Conservation (phyloP, 2,113 vertebrate genomes). For the Siniperca chuatsi region DNA sequence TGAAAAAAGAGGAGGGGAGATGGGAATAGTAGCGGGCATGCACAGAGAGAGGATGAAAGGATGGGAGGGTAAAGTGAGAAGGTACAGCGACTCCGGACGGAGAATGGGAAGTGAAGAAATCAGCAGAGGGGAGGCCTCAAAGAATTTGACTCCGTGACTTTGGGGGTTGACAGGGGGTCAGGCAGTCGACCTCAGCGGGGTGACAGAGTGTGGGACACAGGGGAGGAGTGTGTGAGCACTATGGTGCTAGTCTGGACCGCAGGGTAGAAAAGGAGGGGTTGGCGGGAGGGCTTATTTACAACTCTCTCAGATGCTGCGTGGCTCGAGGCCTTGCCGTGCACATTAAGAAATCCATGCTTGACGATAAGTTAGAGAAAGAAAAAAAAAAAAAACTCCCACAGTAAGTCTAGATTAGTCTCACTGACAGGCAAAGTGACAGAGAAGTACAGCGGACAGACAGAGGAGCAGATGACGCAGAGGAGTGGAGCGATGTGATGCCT, state of each 20-base stretch:
- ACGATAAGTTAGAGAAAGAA: not conserved
- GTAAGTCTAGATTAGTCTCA: not conserved
- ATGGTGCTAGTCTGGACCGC: slow-evolving; percentile 36
- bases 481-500: slow-evolving; percentile 71
- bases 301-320: slow-evolving; percentile 27
- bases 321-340: slow-evolving; percentile 29
- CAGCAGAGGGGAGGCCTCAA: slow-evolving; percentile 24
- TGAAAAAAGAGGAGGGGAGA: slow-evolving; percentile 1
- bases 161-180: slow-evolving; percentile 51
- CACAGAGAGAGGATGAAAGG: not conserved
- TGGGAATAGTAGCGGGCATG: slow-evolving; percentile 5
- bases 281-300: slow-evolving; percentile 24
- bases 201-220: not conserved
- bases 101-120: slow-evolving; percentile 57
- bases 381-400: not conserved
- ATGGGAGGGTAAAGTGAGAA: slow-evolving; percentile 46
- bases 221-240: slow-evolving; percentile 11
- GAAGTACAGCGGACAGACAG: slow-evolving; percentile 65
- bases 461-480: slow-evolving; percentile 43
- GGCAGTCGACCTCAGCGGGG: slow-evolving; percentile 21
- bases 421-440: slow-evolving; percentile 63
- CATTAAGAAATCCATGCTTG: slow-evolving; percentile 4
- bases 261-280: slow-evolving; percentile 1
- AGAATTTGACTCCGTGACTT: slow-evolving; percentile 67
- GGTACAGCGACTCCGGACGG: slow-evolving; percentile 30